Conservation (phyloP, 2,113 vertebrate genomes). For the Pyrgilauda ruficollis region DNA sequence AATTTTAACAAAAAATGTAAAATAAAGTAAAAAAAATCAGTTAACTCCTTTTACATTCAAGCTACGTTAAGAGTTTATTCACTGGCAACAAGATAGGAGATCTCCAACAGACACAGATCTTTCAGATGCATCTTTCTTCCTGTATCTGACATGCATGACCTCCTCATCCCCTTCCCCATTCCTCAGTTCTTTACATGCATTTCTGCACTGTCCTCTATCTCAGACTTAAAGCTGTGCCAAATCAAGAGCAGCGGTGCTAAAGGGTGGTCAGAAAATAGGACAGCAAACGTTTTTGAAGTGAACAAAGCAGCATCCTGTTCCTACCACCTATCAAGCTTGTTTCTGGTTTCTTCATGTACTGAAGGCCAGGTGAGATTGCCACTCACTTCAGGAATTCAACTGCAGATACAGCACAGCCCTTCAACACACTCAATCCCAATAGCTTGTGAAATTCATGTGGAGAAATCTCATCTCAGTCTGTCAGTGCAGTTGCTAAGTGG, state of each 20-base stretch:
- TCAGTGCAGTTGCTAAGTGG: not conserved
- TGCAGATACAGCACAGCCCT: not conserved
- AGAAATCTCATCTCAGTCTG: not conserved
- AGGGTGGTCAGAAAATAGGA: conserved; percentile 53
- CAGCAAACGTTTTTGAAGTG: conserved; percentile 35
- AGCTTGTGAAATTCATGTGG: not conserved
- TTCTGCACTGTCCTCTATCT: conserved; percentile 18
- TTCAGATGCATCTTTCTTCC: conserved; percentile 17
- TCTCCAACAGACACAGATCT: conserved; percentile 2
- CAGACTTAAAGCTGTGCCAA: conserved; percentile 21
- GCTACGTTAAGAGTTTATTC: not conserved
- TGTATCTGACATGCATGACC: not conserved
- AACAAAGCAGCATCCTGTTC: conserved; percentile 41
- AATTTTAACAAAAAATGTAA: not conserved
- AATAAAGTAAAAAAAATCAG: not conserved
- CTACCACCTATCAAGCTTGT: not conserved
- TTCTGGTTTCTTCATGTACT: not conserved
- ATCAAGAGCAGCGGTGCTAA: conserved; percentile 29
- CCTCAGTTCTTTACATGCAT: not conserved
- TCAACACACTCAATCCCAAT: not conserved
- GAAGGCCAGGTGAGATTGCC: not conserved
- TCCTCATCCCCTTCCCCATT: not conserved
- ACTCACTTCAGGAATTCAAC: not conserved
- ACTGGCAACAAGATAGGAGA: not conserved
- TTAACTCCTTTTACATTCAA: not conserved